Evolutionary conservation across 2,113 vertebrate genomes (phyloP), one percentile per base, ranked within the genome.

Genomic region (Xenopus borealis): DNA sequence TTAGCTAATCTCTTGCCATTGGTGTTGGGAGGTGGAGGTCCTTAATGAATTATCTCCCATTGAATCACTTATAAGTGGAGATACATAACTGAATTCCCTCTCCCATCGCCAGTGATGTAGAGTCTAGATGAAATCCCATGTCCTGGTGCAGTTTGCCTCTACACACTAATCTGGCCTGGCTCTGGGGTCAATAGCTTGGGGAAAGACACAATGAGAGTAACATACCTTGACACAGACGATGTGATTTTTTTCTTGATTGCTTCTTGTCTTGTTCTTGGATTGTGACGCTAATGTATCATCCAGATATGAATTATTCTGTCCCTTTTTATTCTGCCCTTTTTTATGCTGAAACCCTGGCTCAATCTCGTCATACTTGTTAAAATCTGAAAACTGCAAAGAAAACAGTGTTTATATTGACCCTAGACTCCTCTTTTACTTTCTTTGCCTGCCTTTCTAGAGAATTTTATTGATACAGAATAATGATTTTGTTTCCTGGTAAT

Each of bases 301-400:
- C 1, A 55, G 59, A 40, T 63, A 64, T 64, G 23, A 14, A 23
- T 11, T 23, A 40, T 40, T 13, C 30, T 13, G 23, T 14, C 17
- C 30, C 62, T 63, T 63, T 27, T 62, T 68, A 40, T 63, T 20
- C 5, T 40, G 44, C 45, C 57, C 16, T n/a, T 66, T 47, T 58
- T 47, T 52, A 40, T 27, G 3, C 40, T 66, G 46, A 33, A 9
- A 18, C 20, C 58, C 58, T 18, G 50, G 18, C 18, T 55, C 47
- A 57, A 93, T 87, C 45, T 79, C 83, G 23, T 93, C 92, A 46
- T 93, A 93, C 13, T 89, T 70, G 12, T 87, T 84, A 69, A 77
- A 78, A 23, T 79, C 78, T 44, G 80, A 70, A 1, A 18, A 61
- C 90, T 92, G 82, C 20, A 74, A 17, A 17, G 74, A 71, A 10